A percentile compares a stretch with the other conserved stretches of the same genome.
Evolutionary conservation across 1,140 invertebrate species (phyloP).

Genomic region (Macrosteles quadrilineatus): DNA sequence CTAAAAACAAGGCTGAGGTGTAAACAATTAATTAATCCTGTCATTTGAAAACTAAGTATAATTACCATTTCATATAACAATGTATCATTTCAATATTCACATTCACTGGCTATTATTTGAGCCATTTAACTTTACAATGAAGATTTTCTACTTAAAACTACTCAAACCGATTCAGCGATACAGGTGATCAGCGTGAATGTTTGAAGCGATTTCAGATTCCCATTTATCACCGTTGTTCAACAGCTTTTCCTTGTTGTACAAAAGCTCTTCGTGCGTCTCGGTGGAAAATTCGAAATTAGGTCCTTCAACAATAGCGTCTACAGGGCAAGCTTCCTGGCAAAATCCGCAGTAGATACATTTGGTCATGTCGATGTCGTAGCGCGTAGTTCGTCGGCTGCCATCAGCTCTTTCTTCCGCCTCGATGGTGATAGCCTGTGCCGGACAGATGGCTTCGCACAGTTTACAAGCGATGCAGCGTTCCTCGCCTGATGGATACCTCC

Average conservation of each 20-base stretch:
- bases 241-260: constrained; percentile 99
- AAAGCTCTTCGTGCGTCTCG: constrained; percentile 97
- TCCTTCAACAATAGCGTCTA: constrained; percentile 99
- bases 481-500: constrained; percentile 96
- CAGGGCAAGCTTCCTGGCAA: constrained; percentile 98
- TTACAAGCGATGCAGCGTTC: constrained; percentile 99
- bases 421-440: constrained; percentile 98
- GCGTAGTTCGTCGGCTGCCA: constrained; percentile 92
- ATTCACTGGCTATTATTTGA: no score
- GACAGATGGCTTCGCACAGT: constrained; percentile 97
- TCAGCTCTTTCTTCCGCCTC: constrained; percentile 96
- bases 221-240: constrained; percentile 98
- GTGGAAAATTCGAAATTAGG: constrained; percentile 99
- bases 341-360: constrained; percentile 99
- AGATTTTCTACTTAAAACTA: no score
- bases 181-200: constrained; percentile 96
- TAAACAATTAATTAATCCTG: no score
- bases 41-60: no score
- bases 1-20: no score
- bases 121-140: no score
- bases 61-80: no score
- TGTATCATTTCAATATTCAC: no score
- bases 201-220: constrained; percentile 98
- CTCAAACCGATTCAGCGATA: constrained; percentile 73
- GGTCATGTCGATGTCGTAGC: constrained; percentile 99